These are phyloP conservation scores for Drosophila algonquin DNA, from an alignment of 2,888 invertebrate species.

Conservation along the genomic window DNA sequence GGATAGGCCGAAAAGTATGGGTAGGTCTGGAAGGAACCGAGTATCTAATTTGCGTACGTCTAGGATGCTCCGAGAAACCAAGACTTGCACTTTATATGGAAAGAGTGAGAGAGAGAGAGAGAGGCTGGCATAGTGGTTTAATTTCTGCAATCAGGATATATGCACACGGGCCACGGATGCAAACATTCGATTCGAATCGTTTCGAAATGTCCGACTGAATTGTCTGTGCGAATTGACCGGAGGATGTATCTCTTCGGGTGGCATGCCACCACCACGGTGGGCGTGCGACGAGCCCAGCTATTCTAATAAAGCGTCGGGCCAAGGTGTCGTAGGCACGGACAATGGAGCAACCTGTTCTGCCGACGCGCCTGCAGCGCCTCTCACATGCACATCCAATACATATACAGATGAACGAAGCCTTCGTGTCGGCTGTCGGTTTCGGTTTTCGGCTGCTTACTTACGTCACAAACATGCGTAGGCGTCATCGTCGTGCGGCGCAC, in stretches of 20 bases:
- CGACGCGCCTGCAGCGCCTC: constrained; percentile 31
- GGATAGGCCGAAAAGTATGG: too few relatives aligned
- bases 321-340: constrained; percentile 68
- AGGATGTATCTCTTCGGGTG: neutral
- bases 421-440: neutral
- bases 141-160: too few relatives aligned
- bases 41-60: too few relatives aligned
- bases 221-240: neutral
- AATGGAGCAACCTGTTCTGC: constrained; percentile 49
- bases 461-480: constrained; percentile 84
- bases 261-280: constrained; percentile 22
- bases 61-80: too few relatives aligned
- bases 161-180: neutral
- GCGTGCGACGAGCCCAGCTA: constrained; percentile 63
- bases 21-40: too few relatives aligned
- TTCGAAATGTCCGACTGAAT: neutral
- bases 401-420: neutral
- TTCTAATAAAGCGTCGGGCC: constrained; percentile 60
- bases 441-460: constrained; percentile 69
- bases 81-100: too few relatives aligned
- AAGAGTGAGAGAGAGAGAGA: too few relatives aligned
- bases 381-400: constrained; percentile 9
- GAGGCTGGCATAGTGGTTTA: too few relatives aligned
- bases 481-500: constrained; percentile 83
- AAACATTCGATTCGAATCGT: neutral